phyloP scores from a whole-genome alignment of 2,797 vertebrate genomes.

The Megaceryle alcyon region DNA sequence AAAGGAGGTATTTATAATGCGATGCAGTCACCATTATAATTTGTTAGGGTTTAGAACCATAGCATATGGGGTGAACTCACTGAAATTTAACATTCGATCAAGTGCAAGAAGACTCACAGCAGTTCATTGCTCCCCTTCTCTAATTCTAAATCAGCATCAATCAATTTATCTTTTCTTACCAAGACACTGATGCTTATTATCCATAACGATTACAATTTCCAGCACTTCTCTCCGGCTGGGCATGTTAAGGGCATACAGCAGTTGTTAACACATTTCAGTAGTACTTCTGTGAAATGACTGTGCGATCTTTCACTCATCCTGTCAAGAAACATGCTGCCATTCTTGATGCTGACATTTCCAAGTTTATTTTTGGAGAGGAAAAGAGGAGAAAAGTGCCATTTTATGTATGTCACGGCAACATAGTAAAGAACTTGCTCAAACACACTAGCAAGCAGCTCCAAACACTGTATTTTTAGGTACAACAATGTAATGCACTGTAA shows the following conservation, averaged over 20 bases:
- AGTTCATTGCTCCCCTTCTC: not conserved
- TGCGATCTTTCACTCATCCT: constrained; percentile 29
- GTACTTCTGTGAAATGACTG: constrained; percentile 1
- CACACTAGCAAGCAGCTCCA: not conserved
- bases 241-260: not conserved
- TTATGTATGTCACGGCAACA: not conserved
- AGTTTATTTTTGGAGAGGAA: constrained; percentile 26
- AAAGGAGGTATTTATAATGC: not conserved
- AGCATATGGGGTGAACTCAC: not conserved
- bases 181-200: not conserved
- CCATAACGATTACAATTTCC: not conserved
- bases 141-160: not conserved
- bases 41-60: not conserved
- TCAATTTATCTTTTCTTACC: not conserved
- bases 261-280: not conserved
- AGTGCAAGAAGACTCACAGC: not conserved
- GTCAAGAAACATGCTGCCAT: constrained; percentile 5
- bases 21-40: not conserved
- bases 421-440: not conserved
- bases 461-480: not conserved
- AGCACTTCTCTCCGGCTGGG: constrained; percentile 3
- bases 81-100: not conserved
- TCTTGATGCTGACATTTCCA: constrained; percentile 32
- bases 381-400: not conserved
- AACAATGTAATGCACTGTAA: not conserved